These are phyloP conservation scores for Melitaea cinxia DNA, from an alignment of 1,140 invertebrate genomes.

Conservation along the genomic window DNA sequence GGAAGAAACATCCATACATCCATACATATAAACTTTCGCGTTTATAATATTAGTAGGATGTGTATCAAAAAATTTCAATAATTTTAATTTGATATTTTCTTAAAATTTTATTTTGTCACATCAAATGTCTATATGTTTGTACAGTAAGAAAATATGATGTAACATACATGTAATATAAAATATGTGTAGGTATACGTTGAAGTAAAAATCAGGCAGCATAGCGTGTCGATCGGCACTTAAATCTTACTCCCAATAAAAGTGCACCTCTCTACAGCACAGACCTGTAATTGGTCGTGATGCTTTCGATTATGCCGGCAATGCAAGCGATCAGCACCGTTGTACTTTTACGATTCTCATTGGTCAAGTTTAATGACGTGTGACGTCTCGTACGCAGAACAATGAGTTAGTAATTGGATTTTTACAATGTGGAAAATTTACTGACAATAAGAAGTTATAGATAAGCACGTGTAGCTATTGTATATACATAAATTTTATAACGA, in stretches of 20 bases:
- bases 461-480: not conserved
- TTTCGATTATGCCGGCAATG: slow-evolving; percentile 57
- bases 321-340: slow-evolving; percentile 55
- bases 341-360: slow-evolving; percentile 78
- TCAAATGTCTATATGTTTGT: too few relatives aligned
- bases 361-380: slow-evolving; percentile 75
- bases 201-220: slow-evolving; percentile 64
- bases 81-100: too few relatives aligned
- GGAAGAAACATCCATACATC: too few relatives aligned
- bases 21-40: too few relatives aligned
- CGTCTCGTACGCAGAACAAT: slow-evolving; percentile 69
- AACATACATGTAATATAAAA: too few relatives aligned
- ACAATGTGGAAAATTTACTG: slow-evolving; percentile 61
- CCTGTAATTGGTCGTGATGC: slow-evolving; percentile 73
- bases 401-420: slow-evolving; percentile 74
- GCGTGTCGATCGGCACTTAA: slow-evolving; percentile 77
- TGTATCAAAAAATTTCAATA: too few relatives aligned
- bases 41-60: too few relatives aligned
- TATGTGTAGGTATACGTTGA: too few relatives aligned
- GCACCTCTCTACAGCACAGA: slow-evolving; percentile 58
- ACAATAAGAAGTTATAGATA: not conserved
- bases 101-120: too few relatives aligned
- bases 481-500: not conserved
- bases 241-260: slow-evolving; percentile 80
- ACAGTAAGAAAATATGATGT: too few relatives aligned